Conservation (phyloP, 2,888 invertebrate species). For the Lasioglossum malachurum region DNA sequence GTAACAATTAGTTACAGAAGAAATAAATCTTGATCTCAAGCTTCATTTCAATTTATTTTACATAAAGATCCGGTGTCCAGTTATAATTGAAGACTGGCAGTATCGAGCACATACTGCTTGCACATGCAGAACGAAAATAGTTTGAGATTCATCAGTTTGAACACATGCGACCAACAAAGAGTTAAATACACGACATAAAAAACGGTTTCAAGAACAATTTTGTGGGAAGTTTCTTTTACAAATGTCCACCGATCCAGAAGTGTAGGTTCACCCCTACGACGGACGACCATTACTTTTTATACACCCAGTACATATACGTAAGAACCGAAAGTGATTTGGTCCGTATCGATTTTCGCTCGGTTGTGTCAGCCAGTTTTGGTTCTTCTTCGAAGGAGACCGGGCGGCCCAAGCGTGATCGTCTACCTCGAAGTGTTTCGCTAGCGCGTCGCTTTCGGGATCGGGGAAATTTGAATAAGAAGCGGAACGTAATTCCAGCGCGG, state of each 20-base stretch:
- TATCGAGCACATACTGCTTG: not conserved
- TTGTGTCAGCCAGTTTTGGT: not conserved
- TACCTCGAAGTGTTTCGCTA: not conserved
- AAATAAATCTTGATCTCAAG: too few relatives aligned
- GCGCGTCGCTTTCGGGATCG: conserved; percentile 27
- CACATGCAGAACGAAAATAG: not conserved
- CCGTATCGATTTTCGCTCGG: conserved; percentile 2
- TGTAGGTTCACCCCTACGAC: too few relatives aligned
- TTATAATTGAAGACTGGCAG: too few relatives aligned
- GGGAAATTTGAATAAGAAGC: conserved; percentile 50
- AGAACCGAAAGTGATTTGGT: not conserved
- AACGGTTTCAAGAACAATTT: not conserved
- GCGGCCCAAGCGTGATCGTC: not conserved
- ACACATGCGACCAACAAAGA: not conserved
- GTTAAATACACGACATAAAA: not conserved
- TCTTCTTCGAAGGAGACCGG: not conserved
- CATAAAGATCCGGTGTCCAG: too few relatives aligned
- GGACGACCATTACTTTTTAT: too few relatives aligned
- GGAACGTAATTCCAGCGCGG: conserved; percentile 30
- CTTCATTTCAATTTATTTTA: too few relatives aligned
- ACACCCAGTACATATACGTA: not conserved
- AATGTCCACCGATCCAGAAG: too few relatives aligned
- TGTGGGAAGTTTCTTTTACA: too few relatives aligned
- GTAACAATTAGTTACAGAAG: too few relatives aligned
- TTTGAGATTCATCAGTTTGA: not conserved